Base-by-base conservation (phyloP, 2,797 vertebrate genomes). In the Valencia hispanica region DNA sequence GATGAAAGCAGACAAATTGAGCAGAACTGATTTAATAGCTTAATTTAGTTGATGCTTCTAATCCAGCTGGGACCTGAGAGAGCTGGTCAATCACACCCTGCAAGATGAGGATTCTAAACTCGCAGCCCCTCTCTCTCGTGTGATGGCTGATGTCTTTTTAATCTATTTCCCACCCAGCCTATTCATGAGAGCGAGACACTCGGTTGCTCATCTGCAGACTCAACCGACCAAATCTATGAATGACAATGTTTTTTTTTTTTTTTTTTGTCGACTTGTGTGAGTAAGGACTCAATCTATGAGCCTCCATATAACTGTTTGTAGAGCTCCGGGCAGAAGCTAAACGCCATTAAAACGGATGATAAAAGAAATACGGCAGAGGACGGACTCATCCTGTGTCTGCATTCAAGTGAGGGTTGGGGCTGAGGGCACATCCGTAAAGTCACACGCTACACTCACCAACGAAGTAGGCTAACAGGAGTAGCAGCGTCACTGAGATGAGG, bases 391-490 rank as follows among this genome's bases (percentile, higher is more conserved):
- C 78, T 66, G 68, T 80, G 71, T 74, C 77, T 76, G 82, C 71
- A 43, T 80, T 48, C 43, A 70, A 75, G 77, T 72, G 69, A 72
- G 57, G 72, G 84, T 74, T 17, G 27, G 85, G 71, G 70, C 48
- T 10, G 55, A 72, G 75, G 73, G 78, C 9, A 36, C 66, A 53
- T 0, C 51, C 55, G 68, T 73, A 36, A 72, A 76, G 55, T 77
- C 30, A 68, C 41, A 71, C 36, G 74, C 80, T 86, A 85, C 81
- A 94, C 94, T 94, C 96, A 99, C 98, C 98, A 50, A 99, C 97
- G 80, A 99, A 99, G 94, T 99, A 99, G 0, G 97, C 97, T 94
- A 99, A 94, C 83, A 99, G 95, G 91, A 99, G 95, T 86, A 99
- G 95, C 90, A 99, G 95, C 0, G 97, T 96, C 83, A 98, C 94